A percentile compares a stretch with the other conserved stretches of the same genome.
Evolutionary conservation across 2,888 invertebrate genomes (phyloP).

Genomic region (Parelbella ahira): DNA sequence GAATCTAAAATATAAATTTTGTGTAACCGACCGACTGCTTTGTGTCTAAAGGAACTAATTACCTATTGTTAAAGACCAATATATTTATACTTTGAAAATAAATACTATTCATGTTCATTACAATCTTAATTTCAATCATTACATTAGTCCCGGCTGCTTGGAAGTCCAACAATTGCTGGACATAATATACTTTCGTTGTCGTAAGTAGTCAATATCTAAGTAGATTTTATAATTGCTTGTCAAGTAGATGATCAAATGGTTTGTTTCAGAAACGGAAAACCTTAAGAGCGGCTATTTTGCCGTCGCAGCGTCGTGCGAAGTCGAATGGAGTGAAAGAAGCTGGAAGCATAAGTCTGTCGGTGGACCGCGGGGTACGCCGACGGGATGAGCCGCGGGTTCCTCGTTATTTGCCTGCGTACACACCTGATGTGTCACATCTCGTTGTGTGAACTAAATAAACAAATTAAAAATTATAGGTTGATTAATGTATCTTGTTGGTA

Average conservation of each 20-base stretch:
- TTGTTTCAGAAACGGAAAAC: conserved; percentile 92
- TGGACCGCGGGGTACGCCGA: conserved; percentile 86
- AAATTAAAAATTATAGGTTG: too few relatives aligned
- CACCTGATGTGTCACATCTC: conserved; percentile 89
- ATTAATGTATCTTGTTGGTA: too few relatives aligned
- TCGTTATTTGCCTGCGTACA: conserved; percentile 86
- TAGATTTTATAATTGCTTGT: conserved; percentile 24
- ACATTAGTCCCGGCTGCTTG: conserved; percentile 50
- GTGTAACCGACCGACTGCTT: conserved; percentile 36
- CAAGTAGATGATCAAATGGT: conserved; percentile 13
- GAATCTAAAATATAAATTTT: conserved; percentile 47
- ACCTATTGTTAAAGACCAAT: conserved; percentile 56
- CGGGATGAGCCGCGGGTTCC: conserved; percentile 85
- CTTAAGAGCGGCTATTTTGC: conserved; percentile 88
- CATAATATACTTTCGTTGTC: conserved; percentile 41
- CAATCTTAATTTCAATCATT: conserved; percentile 57
- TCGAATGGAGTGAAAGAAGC: conserved; percentile 90
- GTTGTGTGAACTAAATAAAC: conserved; percentile 84
- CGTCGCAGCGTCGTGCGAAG: conserved; percentile 88
- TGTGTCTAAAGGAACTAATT: conserved; percentile 16
- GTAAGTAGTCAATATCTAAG: conserved; percentile 57
- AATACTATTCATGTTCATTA: conserved; percentile 62
- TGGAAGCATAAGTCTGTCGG: conserved; percentile 89
- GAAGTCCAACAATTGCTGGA: conserved; percentile 38
- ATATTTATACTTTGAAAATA: conserved; percentile 47